phyloP scores from a whole-genome alignment of 2,797 vertebrate species.

The Triplophysa yarkandensis region DNA sequence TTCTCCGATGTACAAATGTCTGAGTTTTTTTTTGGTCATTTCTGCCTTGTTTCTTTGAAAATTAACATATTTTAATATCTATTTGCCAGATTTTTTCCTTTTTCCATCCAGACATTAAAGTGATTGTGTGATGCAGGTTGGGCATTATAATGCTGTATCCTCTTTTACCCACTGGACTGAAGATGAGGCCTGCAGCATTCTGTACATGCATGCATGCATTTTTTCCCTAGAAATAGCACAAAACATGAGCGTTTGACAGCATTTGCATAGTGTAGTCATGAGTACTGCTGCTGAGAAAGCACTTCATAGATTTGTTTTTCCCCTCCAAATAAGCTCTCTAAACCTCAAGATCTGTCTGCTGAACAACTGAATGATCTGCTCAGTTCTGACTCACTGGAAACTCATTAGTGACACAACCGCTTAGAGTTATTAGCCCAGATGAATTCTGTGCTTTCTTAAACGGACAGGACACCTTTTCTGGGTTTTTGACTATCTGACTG shows the following conservation, averaged over 20 bases:
- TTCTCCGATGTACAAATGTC: no score
- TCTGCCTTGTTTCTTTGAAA: no score
- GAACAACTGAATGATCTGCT: conserved; percentile 32
- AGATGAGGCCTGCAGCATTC: neutral
- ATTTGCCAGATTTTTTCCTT: neutral
- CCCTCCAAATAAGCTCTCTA: conserved; percentile 15
- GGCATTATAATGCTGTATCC: neutral
- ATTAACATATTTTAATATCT: neutral
- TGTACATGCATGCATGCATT: neutral
- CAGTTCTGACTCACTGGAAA: conserved; percentile 23
- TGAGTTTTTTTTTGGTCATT: neutral
- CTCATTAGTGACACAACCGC: conserved; percentile 16
- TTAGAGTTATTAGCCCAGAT: conserved; percentile 17
- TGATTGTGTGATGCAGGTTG: neutral
- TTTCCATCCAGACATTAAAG: neutral
- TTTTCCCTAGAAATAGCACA: neutral
- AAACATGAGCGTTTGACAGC: neutral
- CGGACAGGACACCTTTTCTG: neutral
- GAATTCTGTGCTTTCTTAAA: conserved; percentile 11
- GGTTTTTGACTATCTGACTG: neutral
- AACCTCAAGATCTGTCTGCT: conserved; percentile 32
- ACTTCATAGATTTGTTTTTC: conserved; percentile 20
- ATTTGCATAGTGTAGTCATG: conserved; percentile 16
- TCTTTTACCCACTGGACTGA: no score
- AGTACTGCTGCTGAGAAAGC: conserved; percentile 17